phyloP scores from a whole-genome alignment of 2,888 invertebrate genomes.

The Papilio elwesi region DNA sequence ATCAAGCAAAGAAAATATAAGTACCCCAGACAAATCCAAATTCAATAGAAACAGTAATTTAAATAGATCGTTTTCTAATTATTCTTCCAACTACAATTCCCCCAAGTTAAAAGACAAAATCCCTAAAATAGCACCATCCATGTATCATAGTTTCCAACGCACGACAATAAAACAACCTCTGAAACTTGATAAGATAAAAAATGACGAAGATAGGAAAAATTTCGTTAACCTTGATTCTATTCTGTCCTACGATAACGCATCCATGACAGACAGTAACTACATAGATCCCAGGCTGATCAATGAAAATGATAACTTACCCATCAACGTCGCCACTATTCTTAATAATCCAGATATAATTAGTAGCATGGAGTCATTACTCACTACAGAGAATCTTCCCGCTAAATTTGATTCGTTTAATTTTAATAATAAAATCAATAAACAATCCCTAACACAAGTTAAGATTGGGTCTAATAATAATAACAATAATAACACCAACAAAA shows the following conservation, averaged over 20 bases:
- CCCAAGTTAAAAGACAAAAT: conserved; percentile 80
- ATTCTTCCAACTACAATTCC: conserved; percentile 74
- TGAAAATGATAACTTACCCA: conserved; percentile 88
- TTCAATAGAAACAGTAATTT: conserved; percentile 73
- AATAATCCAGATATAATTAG: conserved; percentile 81
- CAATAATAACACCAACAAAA: conserved; percentile 55
- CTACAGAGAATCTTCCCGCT: conserved; percentile 78
- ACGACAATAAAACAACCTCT: conserved; percentile 73
- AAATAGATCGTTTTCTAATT: conserved; percentile 77
- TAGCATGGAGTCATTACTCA: conserved; percentile 80
- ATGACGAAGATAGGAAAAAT: conserved; percentile 68
- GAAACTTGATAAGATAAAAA: conserved; percentile 78
- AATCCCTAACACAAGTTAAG: conserved; percentile 51
- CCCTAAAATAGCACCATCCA: conserved; percentile 77
- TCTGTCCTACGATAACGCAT: conserved; percentile 71
- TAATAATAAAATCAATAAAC: conserved; percentile 63
- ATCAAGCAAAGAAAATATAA: conserved; percentile 79
- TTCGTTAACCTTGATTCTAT: conserved; percentile 80
- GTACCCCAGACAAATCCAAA: conserved; percentile 65
- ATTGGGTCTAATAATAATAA: conserved; percentile 50
- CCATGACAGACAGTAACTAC: conserved; percentile 79
- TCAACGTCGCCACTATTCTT: conserved; percentile 81
- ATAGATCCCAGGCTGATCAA: conserved; percentile 87
- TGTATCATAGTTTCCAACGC: conserved; percentile 80
- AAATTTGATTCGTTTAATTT: conserved; percentile 78